Conservation (phyloP, 2,113 vertebrate species). For the Vombatus ursinus region DNA sequence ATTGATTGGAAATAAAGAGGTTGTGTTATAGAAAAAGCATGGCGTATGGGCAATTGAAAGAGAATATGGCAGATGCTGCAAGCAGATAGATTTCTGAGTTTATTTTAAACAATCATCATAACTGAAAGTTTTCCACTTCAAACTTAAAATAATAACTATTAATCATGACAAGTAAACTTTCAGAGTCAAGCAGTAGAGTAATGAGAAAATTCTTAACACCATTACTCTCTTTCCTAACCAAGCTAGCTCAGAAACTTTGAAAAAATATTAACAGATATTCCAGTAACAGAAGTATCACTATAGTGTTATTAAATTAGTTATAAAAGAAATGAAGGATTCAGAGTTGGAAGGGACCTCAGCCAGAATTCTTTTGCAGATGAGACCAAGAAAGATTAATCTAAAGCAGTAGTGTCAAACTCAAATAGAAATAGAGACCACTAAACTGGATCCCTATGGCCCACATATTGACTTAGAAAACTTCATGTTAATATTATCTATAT, state of each 20-base stretch:
- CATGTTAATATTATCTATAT: background rate
- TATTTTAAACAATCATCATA: constrained; percentile 65
- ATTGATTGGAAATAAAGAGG: background rate
- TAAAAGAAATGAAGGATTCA: background rate
- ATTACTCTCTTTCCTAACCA: constrained; percentile 29
- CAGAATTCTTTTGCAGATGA: background rate
- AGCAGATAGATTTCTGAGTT: constrained; percentile 57
- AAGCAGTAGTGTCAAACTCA: background rate
- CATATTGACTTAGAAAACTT: background rate
- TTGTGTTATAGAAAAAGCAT: background rate
- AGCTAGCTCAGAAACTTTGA: constrained; percentile 66
- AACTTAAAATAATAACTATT: constrained; percentile 81
- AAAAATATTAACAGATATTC: background rate
- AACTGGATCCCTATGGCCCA: background rate
- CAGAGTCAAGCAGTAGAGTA: constrained; percentile 47
- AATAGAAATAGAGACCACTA: background rate
- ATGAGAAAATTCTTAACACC: constrained; percentile 48
- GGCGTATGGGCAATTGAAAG: background rate
- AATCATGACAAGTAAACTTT: constrained; percentile 61
- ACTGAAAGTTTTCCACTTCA: constrained; percentile 66
- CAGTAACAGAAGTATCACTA: background rate
- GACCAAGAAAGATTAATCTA: background rate
- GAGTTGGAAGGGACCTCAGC: background rate
- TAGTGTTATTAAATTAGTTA: background rate
- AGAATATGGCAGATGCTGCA: rapidly evolving